Evolutionary conservation across 2,797 vertebrate genomes (phyloP).

Genomic region (Cyprinodon diabolis): DNA sequence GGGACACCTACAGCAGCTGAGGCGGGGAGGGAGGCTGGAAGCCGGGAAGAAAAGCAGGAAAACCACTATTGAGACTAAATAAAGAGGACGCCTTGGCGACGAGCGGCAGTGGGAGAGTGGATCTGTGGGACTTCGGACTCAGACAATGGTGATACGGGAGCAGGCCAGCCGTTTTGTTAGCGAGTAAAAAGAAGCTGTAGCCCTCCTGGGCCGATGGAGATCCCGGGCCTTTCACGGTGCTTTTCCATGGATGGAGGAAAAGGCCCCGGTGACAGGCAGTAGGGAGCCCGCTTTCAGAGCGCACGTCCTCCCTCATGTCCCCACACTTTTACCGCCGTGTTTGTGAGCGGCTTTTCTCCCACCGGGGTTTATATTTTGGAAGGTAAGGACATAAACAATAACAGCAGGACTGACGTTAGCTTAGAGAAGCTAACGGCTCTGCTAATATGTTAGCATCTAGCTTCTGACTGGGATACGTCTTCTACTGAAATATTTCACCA

Average conservation of each 20-base stretch:
- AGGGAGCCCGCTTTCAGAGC: slow-evolving; percentile 60
- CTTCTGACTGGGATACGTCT: slow-evolving; percentile 6
- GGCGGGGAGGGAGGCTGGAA: slow-evolving; percentile 73
- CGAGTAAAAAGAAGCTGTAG: slow-evolving; percentile 69
- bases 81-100: slow-evolving; percentile 34
- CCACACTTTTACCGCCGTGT: neutral
- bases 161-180: slow-evolving; percentile 71
- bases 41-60: slow-evolving; percentile 43
- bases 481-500: neutral
- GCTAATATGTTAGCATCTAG: slow-evolving; percentile 53
- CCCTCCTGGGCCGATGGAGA: slow-evolving; percentile 74
- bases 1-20: slow-evolving; percentile 70
- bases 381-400: slow-evolving; percentile 59
- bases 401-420: slow-evolving; percentile 23
- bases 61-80: slow-evolving; percentile 37
- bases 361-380: neutral
- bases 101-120: slow-evolving; percentile 9
- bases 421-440: slow-evolving; percentile 41
- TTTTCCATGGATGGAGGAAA: slow-evolving; percentile 76
- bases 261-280: slow-evolving; percentile 74
- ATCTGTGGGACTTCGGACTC: neutral
- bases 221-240: slow-evolving; percentile 71
- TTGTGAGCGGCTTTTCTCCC: slow-evolving; percentile 14
- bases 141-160: slow-evolving; percentile 58
- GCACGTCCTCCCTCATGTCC: slow-evolving; percentile 23